Percentiles rank a stretch among this genome's conserved stretches.
phyloP scores from a whole-genome alignment of 2,797 vertebrate genomes.

The Yasuhikotakia modesta region DNA sequence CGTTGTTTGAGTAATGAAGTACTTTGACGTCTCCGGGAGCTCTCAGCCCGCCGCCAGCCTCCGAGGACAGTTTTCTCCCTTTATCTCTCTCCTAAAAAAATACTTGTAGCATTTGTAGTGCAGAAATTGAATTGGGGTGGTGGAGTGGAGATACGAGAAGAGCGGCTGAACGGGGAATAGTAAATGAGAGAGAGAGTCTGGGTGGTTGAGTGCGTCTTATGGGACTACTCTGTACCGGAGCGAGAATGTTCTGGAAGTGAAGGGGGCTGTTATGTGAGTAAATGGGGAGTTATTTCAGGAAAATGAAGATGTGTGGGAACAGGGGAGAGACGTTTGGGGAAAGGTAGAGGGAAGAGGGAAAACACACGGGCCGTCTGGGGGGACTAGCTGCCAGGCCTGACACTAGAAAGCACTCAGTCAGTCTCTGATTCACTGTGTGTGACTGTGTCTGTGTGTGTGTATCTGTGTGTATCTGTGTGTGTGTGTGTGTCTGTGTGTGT shows the following conservation, averaged over 20 bases:
- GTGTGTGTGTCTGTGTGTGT: not conserved
- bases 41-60: constrained; percentile 49
- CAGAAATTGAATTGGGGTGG: not conserved
- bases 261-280: constrained; percentile 75
- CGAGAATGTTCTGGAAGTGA: constrained; percentile 72
- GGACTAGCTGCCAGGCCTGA: constrained; percentile 53
- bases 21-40: constrained; percentile 73
- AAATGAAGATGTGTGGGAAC: constrained; percentile 68
- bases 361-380: constrained; percentile 47
- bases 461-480: no score
- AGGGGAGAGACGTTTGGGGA: constrained; percentile 65
- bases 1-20: constrained; percentile 75
- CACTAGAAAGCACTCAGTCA: constrained; percentile 66
- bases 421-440: constrained; percentile 35
- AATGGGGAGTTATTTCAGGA: constrained; percentile 74
- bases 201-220: constrained; percentile 57
- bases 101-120: constrained; percentile 13
- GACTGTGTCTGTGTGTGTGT: constrained; percentile 10
- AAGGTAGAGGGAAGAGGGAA: constrained; percentile 45
- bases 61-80: constrained; percentile 10
- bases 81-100: not conserved
- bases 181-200: constrained; percentile 6
- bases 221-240: constrained; percentile 67
- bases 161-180: constrained; percentile 17
- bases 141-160: constrained; percentile 14